phyloP scores from a whole-genome alignment of 2,113 vertebrate genomes.

The Halcyon senegalensis region DNA sequence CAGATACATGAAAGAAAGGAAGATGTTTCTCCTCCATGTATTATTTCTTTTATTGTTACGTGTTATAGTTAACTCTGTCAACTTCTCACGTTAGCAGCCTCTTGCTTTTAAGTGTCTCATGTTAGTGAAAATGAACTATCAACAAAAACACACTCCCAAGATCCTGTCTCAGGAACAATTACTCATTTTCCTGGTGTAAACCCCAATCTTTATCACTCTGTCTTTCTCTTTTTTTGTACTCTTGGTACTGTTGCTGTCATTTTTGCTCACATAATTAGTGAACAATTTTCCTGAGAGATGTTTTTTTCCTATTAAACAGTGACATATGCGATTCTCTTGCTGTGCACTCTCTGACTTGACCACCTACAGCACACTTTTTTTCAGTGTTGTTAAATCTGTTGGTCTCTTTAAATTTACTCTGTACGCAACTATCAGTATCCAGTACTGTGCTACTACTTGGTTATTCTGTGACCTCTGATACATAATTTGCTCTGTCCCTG shows the following conservation, averaged over 20 bases:
- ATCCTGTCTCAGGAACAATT: neutral
- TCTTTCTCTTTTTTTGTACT: neutral
- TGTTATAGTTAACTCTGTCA: neutral
- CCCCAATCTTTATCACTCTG: neutral
- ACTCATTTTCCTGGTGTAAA: neutral
- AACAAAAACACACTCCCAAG: neutral
- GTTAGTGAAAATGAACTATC: neutral
- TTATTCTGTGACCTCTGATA: neutral
- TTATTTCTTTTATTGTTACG: neutral
- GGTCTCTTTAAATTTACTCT: neutral
- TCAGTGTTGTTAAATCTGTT: neutral
- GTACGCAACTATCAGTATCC: neutral
- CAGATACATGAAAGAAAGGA: neutral
- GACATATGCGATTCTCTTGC: rapidly evolving
- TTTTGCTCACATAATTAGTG: neutral
- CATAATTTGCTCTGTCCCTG: neutral
- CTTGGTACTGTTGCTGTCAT: neutral
- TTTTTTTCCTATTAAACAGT: neutral
- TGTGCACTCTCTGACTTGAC: neutral
- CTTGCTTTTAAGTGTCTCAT: neutral
- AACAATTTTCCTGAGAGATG: neutral
- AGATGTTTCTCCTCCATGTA: neutral
- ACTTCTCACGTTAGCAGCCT: neutral
- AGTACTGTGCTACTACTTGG: neutral
- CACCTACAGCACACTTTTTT: neutral